Evolutionary conservation across 1,140 invertebrate genomes (phyloP), one percentile per base, ranked within the genome.

Genomic region (Chrysopa pallens): DNA sequence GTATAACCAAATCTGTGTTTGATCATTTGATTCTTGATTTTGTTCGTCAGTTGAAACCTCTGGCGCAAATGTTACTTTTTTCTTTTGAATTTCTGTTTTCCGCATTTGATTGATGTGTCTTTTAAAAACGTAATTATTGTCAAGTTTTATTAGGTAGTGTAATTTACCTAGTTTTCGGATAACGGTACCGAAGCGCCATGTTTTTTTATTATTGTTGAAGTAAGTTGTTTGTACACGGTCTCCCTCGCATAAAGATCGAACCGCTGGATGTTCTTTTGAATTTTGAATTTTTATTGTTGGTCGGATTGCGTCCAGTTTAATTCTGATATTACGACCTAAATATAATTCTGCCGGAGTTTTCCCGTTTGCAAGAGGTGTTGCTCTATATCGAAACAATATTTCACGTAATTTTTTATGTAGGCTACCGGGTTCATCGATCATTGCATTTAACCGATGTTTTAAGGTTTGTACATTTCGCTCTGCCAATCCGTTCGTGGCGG

Each of bases 381-480:
- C 46, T 46, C 52, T 33, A 38, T 54, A 56, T 40, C 41, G 13
- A 29, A 49, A 52, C 6, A 54, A 29, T 33, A 56, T 50, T 41
- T 48, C 44, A 40, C 41, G 36, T 8, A 54, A 15, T 45, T 52
- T 48, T 8, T 39, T n/a, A 5, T 17, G 13, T 9, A 51, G 46
- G 36, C 46, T 28, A 4, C 29, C n/a, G n/a, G 23, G 14, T 43
- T 47, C 45, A 8, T 48, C 38, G 4, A 2, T 13, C 47, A 52
- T 23, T 23, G 17, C 17, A 2, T 29, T 45, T 29, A 53, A 12
- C 23, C 52, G 46, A 36, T 54, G 7, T 45, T 63, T 62, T 6
- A 63, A 23, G 6, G 52, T 60, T 49, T 60, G 54, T 4, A 62
- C 49, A 40, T 51, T 49, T 28, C 48, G 17, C 50, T 60, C 56